These are phyloP conservation scores for Meandrina meandrites DNA, from an alignment of 92 coral and sea anemone genomes.

Conservation along the genomic window DNA sequence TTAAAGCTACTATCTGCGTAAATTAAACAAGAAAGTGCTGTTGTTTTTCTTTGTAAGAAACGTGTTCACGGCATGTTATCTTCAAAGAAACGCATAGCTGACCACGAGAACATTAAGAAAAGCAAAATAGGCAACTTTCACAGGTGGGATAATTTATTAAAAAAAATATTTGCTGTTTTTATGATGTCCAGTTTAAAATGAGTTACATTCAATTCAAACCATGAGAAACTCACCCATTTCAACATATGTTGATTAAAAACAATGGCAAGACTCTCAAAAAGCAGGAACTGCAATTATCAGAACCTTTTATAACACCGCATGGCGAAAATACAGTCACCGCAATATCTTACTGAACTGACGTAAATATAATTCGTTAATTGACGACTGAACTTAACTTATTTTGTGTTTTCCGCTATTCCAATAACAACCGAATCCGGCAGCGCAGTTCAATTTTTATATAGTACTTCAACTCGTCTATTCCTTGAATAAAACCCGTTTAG, in stretches of 20 bases:
- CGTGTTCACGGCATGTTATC: too few species aligned
- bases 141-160: not conserved
- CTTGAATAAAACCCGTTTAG: not conserved
- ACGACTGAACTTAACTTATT: not conserved
- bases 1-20: too few species aligned
- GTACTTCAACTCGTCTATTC: not conserved
- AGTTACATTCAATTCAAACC: not conserved
- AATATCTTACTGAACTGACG: not conserved
- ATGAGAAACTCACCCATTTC: not conserved
- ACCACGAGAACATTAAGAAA: too few species aligned
- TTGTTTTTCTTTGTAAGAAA: too few species aligned
- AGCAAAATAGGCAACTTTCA: too few species aligned
- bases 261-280: not conserved
- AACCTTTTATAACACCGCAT: constrained; percentile 4
- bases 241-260: not conserved
- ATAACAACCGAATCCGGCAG: not conserved
- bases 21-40: too few species aligned
- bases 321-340: not conserved
- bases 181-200: not conserved
- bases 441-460: not conserved
- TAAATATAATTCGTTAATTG: too few species aligned
- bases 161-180: not conserved
- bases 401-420: not conserved
- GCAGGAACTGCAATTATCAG: constrained; percentile 9
- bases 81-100: too few species aligned